phyloP scores from a whole-genome alignment of 2,113 vertebrate genomes.

The Perca fluviatilis region DNA sequence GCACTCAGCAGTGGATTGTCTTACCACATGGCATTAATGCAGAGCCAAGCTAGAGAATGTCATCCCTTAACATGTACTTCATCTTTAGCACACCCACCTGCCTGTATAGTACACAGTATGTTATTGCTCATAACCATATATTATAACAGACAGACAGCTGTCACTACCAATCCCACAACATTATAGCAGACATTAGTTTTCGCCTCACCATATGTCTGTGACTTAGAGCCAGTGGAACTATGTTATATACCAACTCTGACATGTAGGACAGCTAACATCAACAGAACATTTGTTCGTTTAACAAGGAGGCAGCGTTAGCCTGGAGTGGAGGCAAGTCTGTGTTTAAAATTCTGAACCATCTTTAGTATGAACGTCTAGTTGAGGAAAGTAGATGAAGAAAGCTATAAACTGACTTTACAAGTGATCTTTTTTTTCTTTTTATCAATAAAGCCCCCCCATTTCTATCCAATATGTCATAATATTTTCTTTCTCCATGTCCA shows the following conservation, averaged over 20 bases:
- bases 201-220: slow-evolving; percentile 52
- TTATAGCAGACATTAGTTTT: slow-evolving; percentile 48
- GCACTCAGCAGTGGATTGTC: background rate
- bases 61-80: slow-evolving; percentile 33
- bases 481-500: background rate
- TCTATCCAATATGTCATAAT: background rate
- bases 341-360: slow-evolving; percentile 5
- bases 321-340: background rate
- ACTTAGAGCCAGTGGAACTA: slow-evolving; percentile 42
- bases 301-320: background rate
- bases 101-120: background rate
- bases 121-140: slow-evolving; percentile 4
- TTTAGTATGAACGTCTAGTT: background rate
- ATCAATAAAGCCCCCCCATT: no score
- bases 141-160: slow-evolving; percentile 35
- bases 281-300: slow-evolving; percentile 49
- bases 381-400: background rate
- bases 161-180: background rate
- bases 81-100: slow-evolving; percentile 4
- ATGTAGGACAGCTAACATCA: slow-evolving; percentile 48
- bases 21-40: slow-evolving; percentile 28
- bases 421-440: background rate
- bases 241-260: slow-evolving; percentile 53
- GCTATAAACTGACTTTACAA: background rate
- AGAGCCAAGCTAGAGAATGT: slow-evolving; percentile 17